A percentile compares a stretch with the other conserved stretches of the same genome.
Conservation (phyloP, 2,797 vertebrate species). For the Chaenodraco wilsoni region DNA sequence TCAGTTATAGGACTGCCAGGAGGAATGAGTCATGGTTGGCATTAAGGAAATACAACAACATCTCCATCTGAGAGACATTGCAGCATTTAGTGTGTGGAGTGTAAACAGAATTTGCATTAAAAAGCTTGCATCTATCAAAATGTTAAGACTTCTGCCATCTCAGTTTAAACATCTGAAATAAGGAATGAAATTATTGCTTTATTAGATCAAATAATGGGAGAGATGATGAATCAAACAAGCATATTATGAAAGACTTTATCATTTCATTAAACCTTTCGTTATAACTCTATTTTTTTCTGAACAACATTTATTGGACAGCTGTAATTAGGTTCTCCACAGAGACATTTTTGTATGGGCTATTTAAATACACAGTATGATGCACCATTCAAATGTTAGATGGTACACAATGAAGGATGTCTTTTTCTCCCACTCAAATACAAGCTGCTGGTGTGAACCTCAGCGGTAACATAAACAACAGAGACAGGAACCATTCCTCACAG, state of each 20-base stretch:
- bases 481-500: neutral
- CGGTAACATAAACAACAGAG: neutral
- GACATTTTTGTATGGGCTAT: neutral
- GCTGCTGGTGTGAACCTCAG: constrained; percentile 2
- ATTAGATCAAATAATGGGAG: too few relatives aligned
- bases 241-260: neutral
- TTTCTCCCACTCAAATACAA: constrained; percentile 5
- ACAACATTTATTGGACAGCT: constrained; percentile 1
- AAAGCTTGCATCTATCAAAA: constrained; percentile 11
- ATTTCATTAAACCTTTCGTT: neutral
- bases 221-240: too few relatives aligned
- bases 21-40: constrained; percentile 47
- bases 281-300: neutral
- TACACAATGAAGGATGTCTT: neutral
- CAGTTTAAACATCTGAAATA: too few relatives aligned
- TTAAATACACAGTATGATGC: neutral
- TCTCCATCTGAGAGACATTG: constrained; percentile 33
- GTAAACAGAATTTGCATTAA: constrained; percentile 46
- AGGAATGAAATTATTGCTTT: too few relatives aligned
- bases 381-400: neutral
- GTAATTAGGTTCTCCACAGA: neutral
- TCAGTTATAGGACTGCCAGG: constrained; percentile 22
- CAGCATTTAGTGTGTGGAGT: constrained; percentile 22
- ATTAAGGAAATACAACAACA: constrained; percentile 48
- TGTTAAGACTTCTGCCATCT: neutral